These are phyloP conservation scores for Petrocephalus schoutedeni DNA, from an alignment of 2,797 vertebrate species.

Conservation along the genomic window DNA sequence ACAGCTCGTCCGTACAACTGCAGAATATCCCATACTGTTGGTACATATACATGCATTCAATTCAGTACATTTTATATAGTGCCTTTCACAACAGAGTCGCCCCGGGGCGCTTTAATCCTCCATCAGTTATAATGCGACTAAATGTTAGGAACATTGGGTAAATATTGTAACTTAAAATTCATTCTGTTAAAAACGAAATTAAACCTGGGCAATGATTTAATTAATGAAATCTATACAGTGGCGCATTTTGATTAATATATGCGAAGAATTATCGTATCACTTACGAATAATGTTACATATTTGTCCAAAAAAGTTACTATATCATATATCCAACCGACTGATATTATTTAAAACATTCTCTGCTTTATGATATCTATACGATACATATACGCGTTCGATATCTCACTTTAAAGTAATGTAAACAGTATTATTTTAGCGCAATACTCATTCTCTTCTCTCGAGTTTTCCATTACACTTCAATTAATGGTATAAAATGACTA, in stretches of 20 bases:
- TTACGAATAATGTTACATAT: neutral
- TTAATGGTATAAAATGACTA: slow-evolving; percentile 51
- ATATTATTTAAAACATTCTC: neutral
- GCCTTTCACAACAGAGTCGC: neutral
- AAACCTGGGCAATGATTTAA: neutral
- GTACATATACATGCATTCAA: neutral
- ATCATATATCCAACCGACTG: neutral
- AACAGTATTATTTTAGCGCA: neutral
- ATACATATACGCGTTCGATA: neutral
- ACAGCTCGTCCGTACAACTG: neutral
- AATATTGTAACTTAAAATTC: neutral
- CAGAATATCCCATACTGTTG: neutral
- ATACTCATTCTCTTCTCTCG: slow-evolving; percentile 26
- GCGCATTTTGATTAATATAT: neutral
- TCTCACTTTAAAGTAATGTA: neutral
- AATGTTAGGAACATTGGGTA: neutral
- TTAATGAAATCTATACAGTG: neutral
- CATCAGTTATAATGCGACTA: neutral
- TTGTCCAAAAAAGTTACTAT: neutral
- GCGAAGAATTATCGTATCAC: neutral
- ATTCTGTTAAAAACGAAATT: neutral
- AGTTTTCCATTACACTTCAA: slow-evolving; percentile 27
- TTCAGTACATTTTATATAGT: neutral
- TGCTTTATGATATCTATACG: neutral
- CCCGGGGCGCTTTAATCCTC: neutral